These are phyloP conservation scores for Fringilla coelebs DNA, from an alignment of 2,797 vertebrate genomes.

Conservation along the genomic window DNA sequence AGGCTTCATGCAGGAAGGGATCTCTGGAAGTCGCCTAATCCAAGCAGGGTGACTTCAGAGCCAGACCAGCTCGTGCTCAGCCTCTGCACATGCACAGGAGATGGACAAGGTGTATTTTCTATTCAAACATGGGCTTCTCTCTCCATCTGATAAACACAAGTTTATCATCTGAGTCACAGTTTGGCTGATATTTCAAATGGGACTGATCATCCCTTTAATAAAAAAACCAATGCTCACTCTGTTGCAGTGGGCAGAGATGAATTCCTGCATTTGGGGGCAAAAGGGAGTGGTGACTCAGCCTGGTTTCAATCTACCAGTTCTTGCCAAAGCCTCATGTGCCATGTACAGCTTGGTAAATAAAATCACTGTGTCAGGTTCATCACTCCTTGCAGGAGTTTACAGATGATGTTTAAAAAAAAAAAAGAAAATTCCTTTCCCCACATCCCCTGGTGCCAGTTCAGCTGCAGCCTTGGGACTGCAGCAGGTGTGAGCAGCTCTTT, in stretches of 20 bases:
- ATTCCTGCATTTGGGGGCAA: not conserved
- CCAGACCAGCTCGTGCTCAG: accelerated
- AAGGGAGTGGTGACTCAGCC: not conserved
- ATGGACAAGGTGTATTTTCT: not conserved
- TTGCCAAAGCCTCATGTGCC: not conserved
- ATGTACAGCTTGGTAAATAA: not conserved
- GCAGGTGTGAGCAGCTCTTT: not conserved
- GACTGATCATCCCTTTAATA: not conserved
- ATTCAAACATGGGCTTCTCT: not conserved
- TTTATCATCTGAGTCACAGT: not conserved
- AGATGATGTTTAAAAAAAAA: not conserved
- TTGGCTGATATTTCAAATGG: not conserved
- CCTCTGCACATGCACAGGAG: not conserved
- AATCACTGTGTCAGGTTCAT: not conserved
- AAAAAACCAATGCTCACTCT: not conserved
- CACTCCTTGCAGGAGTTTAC: not conserved
- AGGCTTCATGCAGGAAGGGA: not conserved
- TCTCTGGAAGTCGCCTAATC: not conserved
- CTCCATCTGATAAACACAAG: not conserved
- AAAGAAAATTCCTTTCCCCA: not conserved
- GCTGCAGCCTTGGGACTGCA: not conserved
- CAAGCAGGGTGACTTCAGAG: not conserved
- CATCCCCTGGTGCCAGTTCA: not conserved
- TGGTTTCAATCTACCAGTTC: not conserved
- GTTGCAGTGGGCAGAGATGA: not conserved